phyloP scores from a whole-genome alignment of 2,113 vertebrate species.

The Suncus etruscus region DNA sequence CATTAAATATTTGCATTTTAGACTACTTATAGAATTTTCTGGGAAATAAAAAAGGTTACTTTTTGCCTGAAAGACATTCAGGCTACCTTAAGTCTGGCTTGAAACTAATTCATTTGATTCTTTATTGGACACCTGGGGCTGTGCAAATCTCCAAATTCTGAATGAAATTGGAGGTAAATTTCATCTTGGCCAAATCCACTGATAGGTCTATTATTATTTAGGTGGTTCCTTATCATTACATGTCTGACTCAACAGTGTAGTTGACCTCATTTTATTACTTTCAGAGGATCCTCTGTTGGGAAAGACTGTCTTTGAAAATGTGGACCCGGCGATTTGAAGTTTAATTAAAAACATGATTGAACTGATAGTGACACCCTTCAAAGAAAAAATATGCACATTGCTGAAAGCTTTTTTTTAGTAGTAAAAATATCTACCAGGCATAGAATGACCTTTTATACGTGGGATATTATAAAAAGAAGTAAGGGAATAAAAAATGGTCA shows the following conservation, averaged over 20 bases:
- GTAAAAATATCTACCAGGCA: neutral
- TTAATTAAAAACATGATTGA: neutral
- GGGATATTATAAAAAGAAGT: neutral
- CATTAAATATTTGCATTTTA: neutral
- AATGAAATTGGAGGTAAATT: slow-evolving; percentile 5
- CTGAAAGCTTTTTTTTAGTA: slow-evolving; percentile 24
- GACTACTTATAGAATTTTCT: neutral
- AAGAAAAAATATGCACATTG: neutral
- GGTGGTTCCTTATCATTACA: neutral
- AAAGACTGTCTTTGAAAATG: neutral
- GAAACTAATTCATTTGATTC: neutral
- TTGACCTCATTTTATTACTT: neutral
- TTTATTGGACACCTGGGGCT: neutral
- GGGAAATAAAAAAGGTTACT: neutral
- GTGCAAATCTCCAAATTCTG: neutral
- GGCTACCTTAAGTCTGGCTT: neutral
- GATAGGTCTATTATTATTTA: neutral
- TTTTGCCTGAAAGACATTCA: neutral
- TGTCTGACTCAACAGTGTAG: neutral
- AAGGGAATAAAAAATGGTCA: no score
- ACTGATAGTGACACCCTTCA: neutral
- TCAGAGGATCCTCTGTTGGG: neutral
- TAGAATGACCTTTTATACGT: neutral
- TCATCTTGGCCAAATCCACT: neutral
- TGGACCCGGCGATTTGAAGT: neutral